phyloP scores from a whole-genome alignment of 2,888 invertebrate genomes.

The Cantharis lateralis region DNA sequence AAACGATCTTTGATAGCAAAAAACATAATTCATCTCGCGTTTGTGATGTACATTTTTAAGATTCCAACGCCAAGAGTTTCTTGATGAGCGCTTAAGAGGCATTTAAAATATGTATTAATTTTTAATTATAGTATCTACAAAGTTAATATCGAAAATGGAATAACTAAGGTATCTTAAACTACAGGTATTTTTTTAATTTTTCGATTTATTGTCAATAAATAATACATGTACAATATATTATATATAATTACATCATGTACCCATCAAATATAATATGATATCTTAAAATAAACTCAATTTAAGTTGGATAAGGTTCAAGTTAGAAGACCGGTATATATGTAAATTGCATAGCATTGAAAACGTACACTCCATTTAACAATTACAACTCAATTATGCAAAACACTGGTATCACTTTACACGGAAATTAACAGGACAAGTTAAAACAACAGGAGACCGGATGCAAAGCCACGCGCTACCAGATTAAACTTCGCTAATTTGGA shows the following conservation, averaged over 20 bases:
- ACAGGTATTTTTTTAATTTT: not conserved
- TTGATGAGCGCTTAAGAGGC: not conserved
- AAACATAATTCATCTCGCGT: conserved; percentile 24
- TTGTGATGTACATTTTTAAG: conserved; percentile 49
- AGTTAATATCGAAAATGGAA: not conserved
- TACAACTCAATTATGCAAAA: conserved; percentile 57
- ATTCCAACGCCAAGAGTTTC: conserved; percentile 43
- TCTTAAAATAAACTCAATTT: conserved; percentile 45
- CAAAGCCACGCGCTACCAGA: conserved; percentile 39
- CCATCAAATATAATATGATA: conserved; percentile 30
- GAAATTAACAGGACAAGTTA: conserved; percentile 57
- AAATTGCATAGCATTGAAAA: conserved; percentile 54
- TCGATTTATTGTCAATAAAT: not conserved
- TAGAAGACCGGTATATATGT: conserved; percentile 51
- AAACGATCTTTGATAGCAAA: conserved; percentile 45
- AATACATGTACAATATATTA: not conserved
- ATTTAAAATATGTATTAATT: not conserved
- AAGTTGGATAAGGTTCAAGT: conserved; percentile 41
- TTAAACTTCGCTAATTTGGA: conserved; percentile 52
- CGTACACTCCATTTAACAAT: conserved; percentile 56
- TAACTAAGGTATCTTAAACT: no score
- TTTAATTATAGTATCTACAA: not conserved
- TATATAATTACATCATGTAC: not conserved
- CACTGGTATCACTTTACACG: conserved; percentile 53
- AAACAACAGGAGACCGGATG: conserved; percentile 51